phyloP scores from a whole-genome alignment of 2,888 invertebrate genomes.

The Mantis religiosa region DNA sequence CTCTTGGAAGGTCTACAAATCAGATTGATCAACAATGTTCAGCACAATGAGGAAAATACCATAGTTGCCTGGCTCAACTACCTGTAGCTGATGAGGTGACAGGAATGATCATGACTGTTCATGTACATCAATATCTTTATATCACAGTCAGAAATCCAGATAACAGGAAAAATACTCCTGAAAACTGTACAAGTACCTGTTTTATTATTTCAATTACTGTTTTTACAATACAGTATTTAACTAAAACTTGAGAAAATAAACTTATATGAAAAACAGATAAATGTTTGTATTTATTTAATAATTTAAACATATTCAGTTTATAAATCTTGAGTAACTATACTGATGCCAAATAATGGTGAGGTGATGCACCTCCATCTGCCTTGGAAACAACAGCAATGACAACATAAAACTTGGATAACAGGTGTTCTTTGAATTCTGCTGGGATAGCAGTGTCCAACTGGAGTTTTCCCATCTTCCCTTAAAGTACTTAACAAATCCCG shows the following conservation, averaged over 20 bases:
- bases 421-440: constrained; percentile 15
- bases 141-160: constrained; percentile 24
- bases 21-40: not conserved
- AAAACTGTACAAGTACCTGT: constrained; percentile 16
- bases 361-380: not conserved
- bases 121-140: constrained; percentile 14
- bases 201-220: not conserved
- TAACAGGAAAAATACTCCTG: constrained; percentile 13
- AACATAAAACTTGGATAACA: not conserved
- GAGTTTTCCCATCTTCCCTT: not conserved
- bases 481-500: not conserved
- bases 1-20: not conserved
- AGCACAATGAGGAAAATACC: not conserved
- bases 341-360: not conserved
- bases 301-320: constrained; percentile 16
- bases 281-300: constrained; percentile 17
- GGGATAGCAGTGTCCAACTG: constrained; percentile 8
- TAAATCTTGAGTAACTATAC: not conserved
- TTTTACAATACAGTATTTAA: not conserved
- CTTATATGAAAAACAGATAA: constrained; percentile 18
- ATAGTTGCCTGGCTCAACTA: not conserved
- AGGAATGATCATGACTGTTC: constrained; percentile 1
- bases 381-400: not conserved
- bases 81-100: not conserved
- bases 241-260: constrained; percentile 8